Conservation (phyloP, 1,140 invertebrate genomes). For the Apis laboriosa region DNA sequence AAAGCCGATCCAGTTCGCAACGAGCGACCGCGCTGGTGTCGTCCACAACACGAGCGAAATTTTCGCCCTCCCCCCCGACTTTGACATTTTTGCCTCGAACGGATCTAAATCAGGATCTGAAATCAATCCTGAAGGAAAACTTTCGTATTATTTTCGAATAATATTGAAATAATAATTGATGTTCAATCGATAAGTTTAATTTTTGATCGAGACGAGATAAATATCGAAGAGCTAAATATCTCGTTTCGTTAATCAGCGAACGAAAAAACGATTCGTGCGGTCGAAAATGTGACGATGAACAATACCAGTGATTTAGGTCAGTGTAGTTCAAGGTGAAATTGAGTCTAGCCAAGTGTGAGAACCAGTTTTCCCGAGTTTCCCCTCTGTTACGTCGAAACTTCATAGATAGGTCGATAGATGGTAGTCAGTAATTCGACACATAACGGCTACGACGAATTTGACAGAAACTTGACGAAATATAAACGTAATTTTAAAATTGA, state of each 20-base stretch:
- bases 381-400: neutral
- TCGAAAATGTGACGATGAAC: neutral
- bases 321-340: conserved; percentile 43
- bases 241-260: neutral
- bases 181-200: neutral
- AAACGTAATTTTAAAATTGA: neutral
- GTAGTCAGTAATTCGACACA: neutral
- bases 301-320: conserved; percentile 31
- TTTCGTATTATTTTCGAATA: neutral
- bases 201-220: too few species aligned
- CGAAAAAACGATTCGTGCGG: neutral
- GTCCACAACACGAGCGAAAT: neutral
- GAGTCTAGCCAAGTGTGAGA: conserved; percentile 4
- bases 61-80: neutral
- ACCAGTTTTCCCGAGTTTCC: conserved; percentile 26
- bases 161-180: neutral
- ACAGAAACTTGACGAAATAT: neutral
- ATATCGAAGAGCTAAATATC: neutral
- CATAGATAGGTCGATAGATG: conserved; percentile 13
- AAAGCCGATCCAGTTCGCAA: conserved; percentile 59
- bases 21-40: conserved; percentile 52
- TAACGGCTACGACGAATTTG: neutral
- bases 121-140: neutral
- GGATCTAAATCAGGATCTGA: neutral
- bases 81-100: neutral